Evolutionary conservation across 2,113 vertebrate genomes (phyloP).

Genomic region (Xiphophorus maculatus): DNA sequence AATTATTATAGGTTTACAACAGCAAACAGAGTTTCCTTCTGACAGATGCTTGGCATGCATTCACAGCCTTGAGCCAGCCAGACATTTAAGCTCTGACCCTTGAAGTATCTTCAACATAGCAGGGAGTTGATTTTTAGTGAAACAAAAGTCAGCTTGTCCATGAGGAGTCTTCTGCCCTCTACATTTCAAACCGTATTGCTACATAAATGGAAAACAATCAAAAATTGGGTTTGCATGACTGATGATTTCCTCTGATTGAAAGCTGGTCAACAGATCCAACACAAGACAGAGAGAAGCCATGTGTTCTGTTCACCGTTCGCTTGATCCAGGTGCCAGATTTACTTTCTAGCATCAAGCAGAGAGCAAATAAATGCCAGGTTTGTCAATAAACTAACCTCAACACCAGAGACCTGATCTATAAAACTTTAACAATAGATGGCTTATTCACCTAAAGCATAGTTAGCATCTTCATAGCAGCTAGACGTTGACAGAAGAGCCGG

Average conservation of each 20-base stretch:
- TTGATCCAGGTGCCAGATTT: conserved; percentile 21
- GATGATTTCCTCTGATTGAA: conserved; percentile 35
- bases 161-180: conserved; percentile 36
- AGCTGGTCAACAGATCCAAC: conserved; percentile 18
- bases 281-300: conserved; percentile 22
- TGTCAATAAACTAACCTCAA: conserved; percentile 32
- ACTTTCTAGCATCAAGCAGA: conserved; percentile 19
- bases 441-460: conserved; percentile 28
- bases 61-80: conserved; percentile 14
- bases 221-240: conserved; percentile 18
- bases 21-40: conserved; percentile 7
- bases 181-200: conserved; percentile 44
- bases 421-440: conserved; percentile 29
- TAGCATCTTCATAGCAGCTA: conserved; percentile 45
- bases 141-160: conserved; percentile 58
- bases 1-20: conserved; percentile 34
- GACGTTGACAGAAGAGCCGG: conserved; percentile 18
- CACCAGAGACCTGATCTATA: conserved; percentile 17
- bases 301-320: conserved; percentile 39
- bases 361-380: conserved; percentile 24
- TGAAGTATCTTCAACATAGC: conserved; percentile 37
- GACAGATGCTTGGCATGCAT: conserved; percentile 17
- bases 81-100: conserved; percentile 11
- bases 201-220: conserved; percentile 53
- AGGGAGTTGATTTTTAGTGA: conserved; percentile 52